Evolutionary conservation across 2,113 vertebrate species (phyloP).

Genomic region (Aphyosemion australe): DNA sequence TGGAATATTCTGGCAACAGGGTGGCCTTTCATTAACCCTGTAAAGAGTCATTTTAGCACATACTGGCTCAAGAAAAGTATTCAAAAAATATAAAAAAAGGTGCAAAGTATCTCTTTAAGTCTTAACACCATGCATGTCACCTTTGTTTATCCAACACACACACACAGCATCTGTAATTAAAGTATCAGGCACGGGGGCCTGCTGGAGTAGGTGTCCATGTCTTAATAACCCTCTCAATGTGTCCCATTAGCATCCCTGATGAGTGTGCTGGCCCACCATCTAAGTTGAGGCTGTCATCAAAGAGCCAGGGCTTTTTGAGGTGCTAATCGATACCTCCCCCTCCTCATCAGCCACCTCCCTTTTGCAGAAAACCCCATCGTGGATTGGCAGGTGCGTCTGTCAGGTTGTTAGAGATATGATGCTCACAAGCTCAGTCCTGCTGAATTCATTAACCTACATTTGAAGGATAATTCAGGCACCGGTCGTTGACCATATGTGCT

Average conservation of each 20-base stretch:
- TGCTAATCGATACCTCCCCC: constrained; percentile 44
- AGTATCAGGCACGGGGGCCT: constrained; percentile 50
- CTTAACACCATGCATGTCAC: neutral
- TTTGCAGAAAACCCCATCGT: constrained; percentile 4
- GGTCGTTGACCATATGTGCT: constrained; percentile 69
- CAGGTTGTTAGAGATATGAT: constrained; percentile 58
- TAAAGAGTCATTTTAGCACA: too few species aligned
- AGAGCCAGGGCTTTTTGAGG: constrained; percentile 31
- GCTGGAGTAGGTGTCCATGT: constrained; percentile 66
- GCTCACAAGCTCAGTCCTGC: constrained; percentile 54
- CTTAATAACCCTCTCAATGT: constrained; percentile 76
- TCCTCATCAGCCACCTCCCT: neutral
- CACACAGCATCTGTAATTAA: constrained; percentile 71
- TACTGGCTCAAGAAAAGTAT: too few species aligned
- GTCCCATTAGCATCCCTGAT: constrained; percentile 78
- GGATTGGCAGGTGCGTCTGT: constrained; percentile 69
- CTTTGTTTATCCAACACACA: neutral
- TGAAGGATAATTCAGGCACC: constrained; percentile 71
- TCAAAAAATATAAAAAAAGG: too few species aligned
- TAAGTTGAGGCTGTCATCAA: constrained; percentile 34
- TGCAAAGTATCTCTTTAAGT: too few species aligned
- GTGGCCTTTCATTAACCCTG: too few species aligned
- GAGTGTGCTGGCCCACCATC: constrained; percentile 28
- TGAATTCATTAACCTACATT: constrained; percentile 81
- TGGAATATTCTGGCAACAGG: too few species aligned